Evolutionary conservation across 2,113 vertebrate species (phyloP).

Genomic region (Atrichornis clamosus): DNA sequence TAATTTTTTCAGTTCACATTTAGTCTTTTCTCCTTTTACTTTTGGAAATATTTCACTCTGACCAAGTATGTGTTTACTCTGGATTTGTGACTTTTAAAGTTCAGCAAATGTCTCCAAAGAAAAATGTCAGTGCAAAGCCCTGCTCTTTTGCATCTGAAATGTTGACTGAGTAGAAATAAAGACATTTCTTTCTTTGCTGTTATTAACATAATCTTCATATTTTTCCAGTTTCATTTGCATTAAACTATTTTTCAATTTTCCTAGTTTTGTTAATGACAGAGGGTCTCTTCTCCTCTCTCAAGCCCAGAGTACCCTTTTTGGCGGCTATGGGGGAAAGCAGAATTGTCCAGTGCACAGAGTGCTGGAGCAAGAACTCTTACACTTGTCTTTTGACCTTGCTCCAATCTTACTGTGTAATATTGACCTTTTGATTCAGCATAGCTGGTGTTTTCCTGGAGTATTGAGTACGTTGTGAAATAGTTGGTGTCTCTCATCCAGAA

Average conservation of each 20-base stretch:
- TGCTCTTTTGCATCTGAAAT: neutral
- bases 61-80: neutral
- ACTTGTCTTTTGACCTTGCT: neutral
- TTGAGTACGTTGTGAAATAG: neutral
- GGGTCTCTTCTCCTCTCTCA: constrained; percentile 42
- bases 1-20: neutral
- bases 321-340: neutral
- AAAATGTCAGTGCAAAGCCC: neutral
- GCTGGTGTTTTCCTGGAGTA: neutral
- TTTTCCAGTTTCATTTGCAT: neutral
- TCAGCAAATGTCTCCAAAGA: neutral
- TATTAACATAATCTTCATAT: neutral
- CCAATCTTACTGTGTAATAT: neutral
- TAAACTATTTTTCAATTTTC: neutral
- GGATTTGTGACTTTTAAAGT: constrained; percentile 26
- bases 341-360: neutral
- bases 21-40: neutral
- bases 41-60: neutral
- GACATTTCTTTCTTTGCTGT: constrained; percentile 5
- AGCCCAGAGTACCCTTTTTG: neutral
- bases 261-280: neutral
- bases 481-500: neutral
- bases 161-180: neutral
- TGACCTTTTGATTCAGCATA: constrained; percentile 3
- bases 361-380: neutral